Conservation (phyloP, 2,113 vertebrate species). For the Leptodactylus fuscus region DNA sequence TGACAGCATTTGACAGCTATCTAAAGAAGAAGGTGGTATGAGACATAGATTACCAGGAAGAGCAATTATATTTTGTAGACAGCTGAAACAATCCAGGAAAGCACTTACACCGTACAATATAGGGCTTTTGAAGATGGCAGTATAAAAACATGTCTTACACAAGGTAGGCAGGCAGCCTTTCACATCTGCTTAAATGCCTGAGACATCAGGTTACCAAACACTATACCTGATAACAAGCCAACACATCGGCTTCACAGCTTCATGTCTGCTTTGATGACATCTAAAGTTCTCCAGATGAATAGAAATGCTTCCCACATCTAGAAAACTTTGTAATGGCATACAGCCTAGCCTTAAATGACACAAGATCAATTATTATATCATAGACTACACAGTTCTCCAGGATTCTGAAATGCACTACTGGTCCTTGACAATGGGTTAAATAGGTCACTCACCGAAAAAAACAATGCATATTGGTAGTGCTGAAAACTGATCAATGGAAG, state of each 20-base stretch:
- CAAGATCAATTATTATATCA: background rate
- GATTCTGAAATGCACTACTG: background rate
- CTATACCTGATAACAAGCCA: background rate
- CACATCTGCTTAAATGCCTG: background rate
- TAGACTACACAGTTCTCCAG: background rate
- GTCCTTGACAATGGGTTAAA: conserved; percentile 1
- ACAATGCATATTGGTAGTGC: background rate
- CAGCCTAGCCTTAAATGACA: conserved; percentile 12
- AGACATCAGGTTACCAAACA: background rate
- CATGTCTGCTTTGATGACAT: conserved; percentile 1
- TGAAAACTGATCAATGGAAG: background rate
- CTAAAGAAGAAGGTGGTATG: too few relatives aligned
- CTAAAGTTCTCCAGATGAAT: background rate
- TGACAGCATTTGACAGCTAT: too few relatives aligned
- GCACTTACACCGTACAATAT: background rate
- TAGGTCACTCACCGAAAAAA: background rate
- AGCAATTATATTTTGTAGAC: too few relatives aligned
- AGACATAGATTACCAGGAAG: too few relatives aligned
- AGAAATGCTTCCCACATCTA: background rate
- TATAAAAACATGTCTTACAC: background rate
- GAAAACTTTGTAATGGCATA: conserved; percentile 4
- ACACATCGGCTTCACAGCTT: background rate
- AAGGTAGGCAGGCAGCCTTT: background rate
- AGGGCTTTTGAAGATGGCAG: background rate
- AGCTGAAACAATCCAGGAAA: background rate